Base-by-base conservation (phyloP, 2,888 invertebrate species). In the Drosophila neonasuta region DNA sequence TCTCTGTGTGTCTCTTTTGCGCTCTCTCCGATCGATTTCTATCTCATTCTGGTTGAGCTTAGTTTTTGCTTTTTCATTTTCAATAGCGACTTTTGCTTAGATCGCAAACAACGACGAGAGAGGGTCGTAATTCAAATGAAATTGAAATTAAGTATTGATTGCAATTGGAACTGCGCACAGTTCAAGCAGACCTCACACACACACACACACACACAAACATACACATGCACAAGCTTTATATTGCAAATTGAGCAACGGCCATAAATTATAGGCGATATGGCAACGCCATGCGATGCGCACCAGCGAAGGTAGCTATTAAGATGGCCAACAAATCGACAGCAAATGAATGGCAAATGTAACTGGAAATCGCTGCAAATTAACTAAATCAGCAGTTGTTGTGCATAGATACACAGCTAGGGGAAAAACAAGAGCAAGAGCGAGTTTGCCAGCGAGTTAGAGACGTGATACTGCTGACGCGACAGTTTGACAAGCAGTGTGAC, bases 61-160 rank as follows among this genome's bases (percentile, higher is more conserved):
- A 30, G 32, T 10, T 41, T 7, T 41, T 32, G 32, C 44, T 44
- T 64, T 52, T 44, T 60, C 39, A 24, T 49, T 70, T 70, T 70
- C 68, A 49, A 61, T 60, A 34, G 48, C 52, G 39, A 54, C 20
- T 49, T 51, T 48, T 50, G 61, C 65, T 59, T 57, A n/a, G 73
- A 72, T 63, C 60, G 8, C 30, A 11, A 51, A 44, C 36, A 48
- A 51, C 17, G 5, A 45, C 10, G 20, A 44, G 56, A 56, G 59
- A 54, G 68, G 60, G 72, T 61, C n/a, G 50, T 60, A 62, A 52
- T 65, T 74, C 65, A 77, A 77, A 77, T 74, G 71, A 81, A 81
- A 81, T 71, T 77, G 86, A 81, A 81, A 81, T 77, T 70, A 79
- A 68, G 71, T 77, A 85, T 81, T 67, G 79, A 82, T 81, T 77